A percentile compares a stretch with the other conserved stretches of the same genome.
Conservation (phyloP, 2,797 vertebrate genomes). For the Thaleichthys pacificus region DNA sequence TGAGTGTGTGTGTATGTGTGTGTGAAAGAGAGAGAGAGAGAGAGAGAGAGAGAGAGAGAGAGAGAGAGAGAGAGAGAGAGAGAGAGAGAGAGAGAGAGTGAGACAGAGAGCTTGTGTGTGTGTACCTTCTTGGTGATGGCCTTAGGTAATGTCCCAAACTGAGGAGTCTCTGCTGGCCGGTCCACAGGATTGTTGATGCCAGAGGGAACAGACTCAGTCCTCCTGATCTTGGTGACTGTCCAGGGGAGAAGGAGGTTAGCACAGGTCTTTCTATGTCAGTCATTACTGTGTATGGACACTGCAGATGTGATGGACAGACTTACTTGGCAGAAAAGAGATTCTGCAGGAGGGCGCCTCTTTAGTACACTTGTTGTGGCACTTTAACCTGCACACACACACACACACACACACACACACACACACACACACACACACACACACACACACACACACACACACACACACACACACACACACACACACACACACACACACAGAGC, state of each 20-base stretch:
- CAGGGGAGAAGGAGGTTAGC: slow-evolving; percentile 23
- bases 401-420: too few relatives aligned
- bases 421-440: too few relatives aligned
- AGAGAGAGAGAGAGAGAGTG: neutral
- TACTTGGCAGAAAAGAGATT: slow-evolving; percentile 94
- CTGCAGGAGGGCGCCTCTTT: slow-evolving; percentile 94
- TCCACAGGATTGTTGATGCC: slow-evolving; percentile 98
- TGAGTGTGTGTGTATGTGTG: too few relatives aligned
- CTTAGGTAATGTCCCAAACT: slow-evolving; percentile 94
- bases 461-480: slow-evolving; percentile 40
- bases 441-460: slow-evolving; percentile 34
- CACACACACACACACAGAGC: slow-evolving; percentile 27
- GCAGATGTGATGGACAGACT: slow-evolving; percentile 52
- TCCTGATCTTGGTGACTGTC: slow-evolving; percentile 89
- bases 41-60: too few relatives aligned
- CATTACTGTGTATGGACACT: neutral
- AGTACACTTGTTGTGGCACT: slow-evolving; percentile 98
- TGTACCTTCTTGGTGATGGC: slow-evolving; percentile 95
- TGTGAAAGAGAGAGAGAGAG: too few relatives aligned
- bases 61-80: too few relatives aligned
- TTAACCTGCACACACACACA: slow-evolving; percentile 79
- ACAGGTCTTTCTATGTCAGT: slow-evolving; percentile 6
- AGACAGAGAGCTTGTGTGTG: too few relatives aligned
- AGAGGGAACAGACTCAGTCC: slow-evolving; percentile 96
- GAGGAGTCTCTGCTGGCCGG: slow-evolving; percentile 85